A percentile compares a stretch with the other conserved stretches of the same genome.
phyloP scores from a whole-genome alignment of 2,888 invertebrate species.

The Eupelmus urozonus region DNA sequence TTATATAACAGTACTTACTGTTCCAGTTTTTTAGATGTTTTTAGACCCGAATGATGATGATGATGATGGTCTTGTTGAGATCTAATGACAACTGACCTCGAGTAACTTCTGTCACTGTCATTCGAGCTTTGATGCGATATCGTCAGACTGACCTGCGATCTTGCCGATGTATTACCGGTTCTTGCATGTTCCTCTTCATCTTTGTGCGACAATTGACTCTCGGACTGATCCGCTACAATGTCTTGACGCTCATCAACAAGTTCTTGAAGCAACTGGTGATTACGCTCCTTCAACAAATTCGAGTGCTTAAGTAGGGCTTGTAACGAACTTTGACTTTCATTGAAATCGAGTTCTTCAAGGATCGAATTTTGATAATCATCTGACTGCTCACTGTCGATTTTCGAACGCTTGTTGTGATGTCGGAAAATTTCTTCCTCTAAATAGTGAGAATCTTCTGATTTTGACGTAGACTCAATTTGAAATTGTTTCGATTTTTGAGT shows the following conservation, averaged over 20 bases:
- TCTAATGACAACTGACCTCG: constrained; percentile 73
- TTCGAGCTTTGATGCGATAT: constrained; percentile 74
- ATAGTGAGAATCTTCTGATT: constrained; percentile 65
- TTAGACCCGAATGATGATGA: constrained; percentile 67
- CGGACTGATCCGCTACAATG: constrained; percentile 64
- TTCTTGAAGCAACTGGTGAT: constrained; percentile 69
- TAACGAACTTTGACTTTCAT: constrained; percentile 71
- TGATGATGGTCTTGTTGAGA: constrained; percentile 64
- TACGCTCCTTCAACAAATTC: constrained; percentile 69
- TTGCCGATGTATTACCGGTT: constrained; percentile 70
- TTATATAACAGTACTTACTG: constrained; percentile 70
- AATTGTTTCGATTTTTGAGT: constrained; percentile 68
- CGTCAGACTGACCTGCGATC: constrained; percentile 73
- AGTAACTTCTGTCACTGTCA: constrained; percentile 73
- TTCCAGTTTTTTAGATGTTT: constrained; percentile 73
- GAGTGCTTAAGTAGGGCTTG: constrained; percentile 72
- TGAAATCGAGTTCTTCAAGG: constrained; percentile 68
- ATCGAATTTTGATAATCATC: constrained; percentile 67
- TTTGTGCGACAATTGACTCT: constrained; percentile 61
- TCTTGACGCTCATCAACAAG: constrained; percentile 66
- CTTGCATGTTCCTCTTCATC: constrained; percentile 56
- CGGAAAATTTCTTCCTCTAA: constrained; percentile 65
- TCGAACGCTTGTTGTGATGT: constrained; percentile 70
- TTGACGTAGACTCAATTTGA: constrained; percentile 62
- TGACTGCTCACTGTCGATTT: constrained; percentile 65